Base-by-base conservation (phyloP, 1,140 invertebrate species). In the Sogatella furcifera region DNA sequence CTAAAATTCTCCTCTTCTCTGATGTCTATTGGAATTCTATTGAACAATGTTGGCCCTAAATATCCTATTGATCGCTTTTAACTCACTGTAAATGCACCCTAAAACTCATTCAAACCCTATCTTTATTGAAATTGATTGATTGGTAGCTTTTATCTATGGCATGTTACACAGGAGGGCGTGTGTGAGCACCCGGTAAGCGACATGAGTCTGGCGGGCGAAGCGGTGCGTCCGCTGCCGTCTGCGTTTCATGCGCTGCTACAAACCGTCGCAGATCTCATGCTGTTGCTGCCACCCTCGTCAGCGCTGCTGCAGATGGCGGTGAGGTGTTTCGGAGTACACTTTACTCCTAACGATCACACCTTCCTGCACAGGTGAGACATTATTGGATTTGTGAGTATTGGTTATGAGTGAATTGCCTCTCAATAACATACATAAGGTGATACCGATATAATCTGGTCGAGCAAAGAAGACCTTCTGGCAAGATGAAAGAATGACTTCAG, bases 261-360 rank as follows among this genome's bases (percentile, higher is more conserved):
- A 73, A 93, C 92, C 0, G 88, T 97, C 55, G 88, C 92, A 10
- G 90, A 96, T 70, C 78, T 97, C 13, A 96, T 96, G 81, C 85
- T 94, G n/a, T 77, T 90, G 28, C 76, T 96, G 59, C 90, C 92
- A 0, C 81, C 88, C 55, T 89, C 92, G 0, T 94, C 91, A 14
- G 81, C 92, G 1, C 74, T 95, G 3, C 88, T 94, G 69, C 86
- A 94, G 73, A 93, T 95, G 74, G 94, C 94, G 3, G 88, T 98
- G 13, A 80, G 91, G 64, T 97, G 94, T 73, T 97, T 92, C 85
- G 92, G 90, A 24, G 83, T 97, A 38, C 83, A 86, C 66, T 97
- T 97, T 72, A 84, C 85, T 5, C 81, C 88, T 22, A 80, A 86
- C 2, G 95, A 98, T 75, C 92, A 97, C 69, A 83, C 87, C 67